Evolutionary conservation across 1,140 invertebrate genomes (phyloP).

Genomic region (Formica exsecta): DNA sequence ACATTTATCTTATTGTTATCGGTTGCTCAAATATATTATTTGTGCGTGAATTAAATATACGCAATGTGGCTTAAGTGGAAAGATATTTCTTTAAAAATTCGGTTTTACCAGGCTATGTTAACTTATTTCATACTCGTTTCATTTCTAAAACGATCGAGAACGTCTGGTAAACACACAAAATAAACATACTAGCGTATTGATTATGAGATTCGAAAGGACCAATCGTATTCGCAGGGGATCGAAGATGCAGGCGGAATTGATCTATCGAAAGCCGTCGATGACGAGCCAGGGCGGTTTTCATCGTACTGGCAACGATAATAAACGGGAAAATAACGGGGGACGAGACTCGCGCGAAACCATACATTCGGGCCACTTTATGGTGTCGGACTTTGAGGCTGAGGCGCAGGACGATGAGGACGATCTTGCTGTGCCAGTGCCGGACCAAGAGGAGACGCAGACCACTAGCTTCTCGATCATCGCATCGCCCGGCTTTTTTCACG

Average conservation of each 20-base stretch:
- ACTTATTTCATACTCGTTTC: background rate
- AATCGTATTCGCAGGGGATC: conserved; percentile 14
- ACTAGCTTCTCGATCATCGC: conserved; percentile 80
- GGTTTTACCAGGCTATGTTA: background rate
- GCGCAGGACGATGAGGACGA: conserved; percentile 95
- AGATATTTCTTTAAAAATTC: background rate
- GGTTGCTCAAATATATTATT: background rate
- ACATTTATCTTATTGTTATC: background rate
- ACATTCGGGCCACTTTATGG: conserved; percentile 99
- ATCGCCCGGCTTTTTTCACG: conserved; percentile 74
- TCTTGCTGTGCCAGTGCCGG: conserved; percentile 91
- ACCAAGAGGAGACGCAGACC: conserved; percentile 86
- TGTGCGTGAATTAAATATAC: background rate
- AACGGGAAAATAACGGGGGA: conserved; percentile 53
- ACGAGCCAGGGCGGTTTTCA: conserved; percentile 63
- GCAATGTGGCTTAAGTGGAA: background rate
- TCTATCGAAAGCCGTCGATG: conserved; percentile 80
- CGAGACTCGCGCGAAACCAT: conserved; percentile 90
- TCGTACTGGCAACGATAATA: conserved; percentile 25
- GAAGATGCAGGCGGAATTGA: conserved; percentile 83
- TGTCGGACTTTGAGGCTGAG: conserved; percentile 97
- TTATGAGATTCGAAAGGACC: background rate
- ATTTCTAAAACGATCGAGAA: background rate
- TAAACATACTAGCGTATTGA: background rate
- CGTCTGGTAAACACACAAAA: background rate